Evolutionary conservation across 2,888 invertebrate species (phyloP).

Genomic region (Chydorus sphaericus): DNA sequence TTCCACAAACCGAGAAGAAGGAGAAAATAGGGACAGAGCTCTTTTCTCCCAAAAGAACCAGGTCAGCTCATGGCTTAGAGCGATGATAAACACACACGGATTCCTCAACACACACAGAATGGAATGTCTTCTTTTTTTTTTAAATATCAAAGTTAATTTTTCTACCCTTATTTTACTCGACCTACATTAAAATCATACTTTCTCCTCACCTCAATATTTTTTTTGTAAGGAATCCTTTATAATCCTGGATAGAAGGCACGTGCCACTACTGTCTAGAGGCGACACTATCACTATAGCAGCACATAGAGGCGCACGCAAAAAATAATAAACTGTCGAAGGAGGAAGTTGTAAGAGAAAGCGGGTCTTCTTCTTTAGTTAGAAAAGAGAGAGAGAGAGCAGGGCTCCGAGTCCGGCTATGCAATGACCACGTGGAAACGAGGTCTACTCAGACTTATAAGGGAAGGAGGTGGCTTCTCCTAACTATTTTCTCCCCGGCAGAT

Average conservation of each 20-base stretch:
- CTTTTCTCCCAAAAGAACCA: not conserved
- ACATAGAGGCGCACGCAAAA: not conserved
- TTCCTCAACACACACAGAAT: not conserved
- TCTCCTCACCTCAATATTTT: too few relatives aligned
- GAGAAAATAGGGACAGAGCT: not conserved
- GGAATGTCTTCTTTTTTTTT: too few relatives aligned
- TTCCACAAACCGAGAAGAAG: not conserved
- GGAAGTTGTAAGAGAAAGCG: not conserved
- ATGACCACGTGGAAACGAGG: conserved; percentile 1
- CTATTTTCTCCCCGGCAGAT: too few relatives aligned
- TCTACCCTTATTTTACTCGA: too few relatives aligned
- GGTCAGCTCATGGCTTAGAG: conserved; percentile 6
- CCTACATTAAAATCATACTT: too few relatives aligned
- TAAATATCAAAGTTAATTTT: too few relatives aligned
- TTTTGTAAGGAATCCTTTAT: too few relatives aligned
- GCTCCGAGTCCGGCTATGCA: not conserved
- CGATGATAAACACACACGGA: conserved; percentile 1
- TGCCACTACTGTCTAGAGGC: too few relatives aligned
- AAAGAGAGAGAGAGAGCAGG: not conserved
- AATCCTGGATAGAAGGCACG: too few relatives aligned
- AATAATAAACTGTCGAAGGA: not conserved
- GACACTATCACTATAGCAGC: too few relatives aligned
- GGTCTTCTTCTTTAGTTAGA: not conserved
- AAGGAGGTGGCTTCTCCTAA: not conserved
- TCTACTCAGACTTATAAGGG: not conserved